Evolutionary conservation across 2,888 invertebrate genomes (phyloP), one percentile per base, ranked within the genome.

Genomic region (Drosophila koepferae): DNA sequence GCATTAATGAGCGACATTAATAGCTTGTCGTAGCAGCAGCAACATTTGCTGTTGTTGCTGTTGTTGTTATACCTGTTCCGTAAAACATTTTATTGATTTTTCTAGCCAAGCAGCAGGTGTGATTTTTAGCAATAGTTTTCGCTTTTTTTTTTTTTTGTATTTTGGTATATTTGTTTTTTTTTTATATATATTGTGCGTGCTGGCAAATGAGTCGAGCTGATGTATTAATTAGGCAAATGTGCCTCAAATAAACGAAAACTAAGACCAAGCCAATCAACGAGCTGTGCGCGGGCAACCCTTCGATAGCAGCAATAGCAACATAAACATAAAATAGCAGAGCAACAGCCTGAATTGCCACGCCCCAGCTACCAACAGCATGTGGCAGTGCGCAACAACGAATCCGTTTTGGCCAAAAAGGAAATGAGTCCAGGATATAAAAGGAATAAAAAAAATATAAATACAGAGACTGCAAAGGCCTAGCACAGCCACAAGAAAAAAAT

Each of bases 1-100:
- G 85, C 84, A 81, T 89, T 89, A 89, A 89, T 90, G 88, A 85
- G 87, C 77, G 85, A 90, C 88, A 89, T 90, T 89, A 90, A 86
- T 90, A 67, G 75, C 88, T 85, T 85, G 86, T 85, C 75, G 78
- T 77, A 66, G 58, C 43, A 61, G 55, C 38, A 73, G 55, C 55
- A 38, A 40, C 40, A 55, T 38, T 55, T 58, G 18, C 63, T 54
- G 63, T 41, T 14, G 38, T 0, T 63, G 63, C 43, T 51, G 51
- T 36, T 60, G 46, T 28, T 77, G 44, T 67, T 60, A 23, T 44
- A 48, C 46, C 36, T 70, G 74, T 63, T 56, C 59, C 59, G 51
- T 75, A 51, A 51, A 80, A 74, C 70, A 81, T 84, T 84, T 84
- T 84, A 84, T 84, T 87, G 84, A 84, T 84, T 84, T 84, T 82